Percentiles rank a stretch among this genome's conserved stretches.
Conservation (phyloP, 1,140 invertebrate species). For the Helicoverpa armigera region DNA sequence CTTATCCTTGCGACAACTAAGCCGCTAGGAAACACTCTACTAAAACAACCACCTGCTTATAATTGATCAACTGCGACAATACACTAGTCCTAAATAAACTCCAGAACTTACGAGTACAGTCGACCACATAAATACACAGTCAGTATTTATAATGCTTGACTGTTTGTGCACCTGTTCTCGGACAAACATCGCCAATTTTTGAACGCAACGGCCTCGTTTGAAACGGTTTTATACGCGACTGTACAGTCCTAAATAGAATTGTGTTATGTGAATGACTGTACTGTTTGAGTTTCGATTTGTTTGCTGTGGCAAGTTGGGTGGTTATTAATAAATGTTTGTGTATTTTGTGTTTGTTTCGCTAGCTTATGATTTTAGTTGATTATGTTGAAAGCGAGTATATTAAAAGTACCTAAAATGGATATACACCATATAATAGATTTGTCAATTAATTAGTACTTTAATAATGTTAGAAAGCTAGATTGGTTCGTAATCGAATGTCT, state of each 20-base stretch:
- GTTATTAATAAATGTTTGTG: conserved; percentile 31
- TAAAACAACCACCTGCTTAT: conserved; percentile 36
- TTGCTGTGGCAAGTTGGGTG: conserved; percentile 16
- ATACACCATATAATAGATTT: too few relatives aligned
- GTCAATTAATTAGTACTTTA: too few relatives aligned
- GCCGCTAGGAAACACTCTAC: conserved; percentile 1
- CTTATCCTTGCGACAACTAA: background rate
- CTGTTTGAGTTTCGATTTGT: conserved; percentile 24
- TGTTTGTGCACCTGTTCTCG: conserved; percentile 53
- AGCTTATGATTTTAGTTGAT: background rate
- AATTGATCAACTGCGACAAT: conserved; percentile 39
- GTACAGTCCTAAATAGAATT: conserved; percentile 1
- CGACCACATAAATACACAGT: conserved; percentile 30
- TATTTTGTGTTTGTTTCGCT: conserved; percentile 15
- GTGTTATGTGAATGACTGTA: conserved; percentile 15
- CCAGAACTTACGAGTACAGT: conserved; percentile 22
- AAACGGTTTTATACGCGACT: conserved; percentile 22
- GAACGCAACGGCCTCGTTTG: conserved; percentile 27
- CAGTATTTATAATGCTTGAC: conserved; percentile 46
- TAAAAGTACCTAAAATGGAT: too few relatives aligned
- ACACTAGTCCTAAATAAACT: conserved; percentile 54
- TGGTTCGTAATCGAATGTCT: too few relatives aligned
- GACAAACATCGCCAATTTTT: conserved; percentile 46
- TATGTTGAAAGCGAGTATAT: background rate
- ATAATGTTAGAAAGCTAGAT: too few relatives aligned